A percentile compares a stretch with the other conserved stretches of the same genome.
Conservation (phyloP, 92 coral and sea anemone genomes). For the Nematostella vectensis region DNA sequence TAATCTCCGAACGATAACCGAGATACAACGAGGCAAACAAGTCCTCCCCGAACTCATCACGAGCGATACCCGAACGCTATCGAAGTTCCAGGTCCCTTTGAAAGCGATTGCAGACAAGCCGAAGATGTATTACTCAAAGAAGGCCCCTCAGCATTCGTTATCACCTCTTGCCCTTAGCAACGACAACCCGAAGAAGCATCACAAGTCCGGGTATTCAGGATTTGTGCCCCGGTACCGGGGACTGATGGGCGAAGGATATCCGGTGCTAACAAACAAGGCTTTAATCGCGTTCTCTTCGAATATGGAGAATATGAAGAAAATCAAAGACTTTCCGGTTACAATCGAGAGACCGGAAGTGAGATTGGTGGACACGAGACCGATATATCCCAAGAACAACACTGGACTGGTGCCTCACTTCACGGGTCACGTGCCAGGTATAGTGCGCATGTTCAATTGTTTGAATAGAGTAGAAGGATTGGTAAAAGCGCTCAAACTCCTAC, state of each 20-base stretch:
- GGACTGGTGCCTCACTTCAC: slow-evolving; percentile 97
- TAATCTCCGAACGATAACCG: slow-evolving; percentile 73
- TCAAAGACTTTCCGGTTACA: slow-evolving; percentile 65
- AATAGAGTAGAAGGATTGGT: not conserved
- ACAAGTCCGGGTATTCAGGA: slow-evolving; percentile 97
- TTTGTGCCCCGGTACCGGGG: slow-evolving; percentile 92
- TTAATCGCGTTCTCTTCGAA: slow-evolving; percentile 79
- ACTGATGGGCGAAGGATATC: slow-evolving; percentile 85
- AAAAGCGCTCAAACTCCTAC: no score
- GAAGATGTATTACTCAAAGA: slow-evolving; percentile 56
- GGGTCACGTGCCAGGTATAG: slow-evolving; percentile 97
- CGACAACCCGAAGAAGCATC: slow-evolving; percentile 80
- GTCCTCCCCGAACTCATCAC: slow-evolving; percentile 59
- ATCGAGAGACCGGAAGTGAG: slow-evolving; percentile 58
- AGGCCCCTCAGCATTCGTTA: slow-evolving; percentile 82
- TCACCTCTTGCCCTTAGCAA: slow-evolving; percentile 76
- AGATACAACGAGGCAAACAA: slow-evolving; percentile 63
- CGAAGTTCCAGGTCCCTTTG: slow-evolving; percentile 71
- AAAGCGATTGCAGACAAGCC: slow-evolving; percentile 53
- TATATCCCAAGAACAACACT: slow-evolving; percentile 49
- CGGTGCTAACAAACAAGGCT: slow-evolving; percentile 77
- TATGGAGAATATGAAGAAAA: slow-evolving; percentile 53
- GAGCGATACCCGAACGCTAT: slow-evolving; percentile 41
- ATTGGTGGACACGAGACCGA: slow-evolving; percentile 71
- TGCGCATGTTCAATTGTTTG: not conserved